These are phyloP conservation scores for Pseudomyrmex dendroicus DNA, from an alignment of 1,140 invertebrate species.

Conservation along the genomic window DNA sequence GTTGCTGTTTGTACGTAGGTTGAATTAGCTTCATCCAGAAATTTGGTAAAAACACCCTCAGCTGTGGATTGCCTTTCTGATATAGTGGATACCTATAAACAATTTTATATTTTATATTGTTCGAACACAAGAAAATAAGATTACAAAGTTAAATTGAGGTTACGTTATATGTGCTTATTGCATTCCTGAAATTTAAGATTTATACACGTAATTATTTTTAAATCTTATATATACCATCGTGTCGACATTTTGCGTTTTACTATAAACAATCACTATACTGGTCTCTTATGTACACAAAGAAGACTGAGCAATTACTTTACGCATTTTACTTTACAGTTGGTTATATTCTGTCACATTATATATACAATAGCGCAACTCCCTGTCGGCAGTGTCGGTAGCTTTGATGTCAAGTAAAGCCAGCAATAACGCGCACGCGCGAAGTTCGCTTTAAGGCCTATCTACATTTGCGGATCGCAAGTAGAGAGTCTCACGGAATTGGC, in stretches of 20 bases:
- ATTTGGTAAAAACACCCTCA: slow-evolving; percentile 95
- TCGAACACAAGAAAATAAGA: neutral
- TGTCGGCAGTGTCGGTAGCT: too few species aligned
- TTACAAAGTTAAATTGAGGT: slow-evolving; percentile 1
- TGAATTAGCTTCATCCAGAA: slow-evolving; percentile 97
- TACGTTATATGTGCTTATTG: neutral
- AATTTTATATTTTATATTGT: neutral
- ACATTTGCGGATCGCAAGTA: too few species aligned
- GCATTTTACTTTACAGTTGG: too few species aligned
- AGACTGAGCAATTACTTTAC: too few species aligned
- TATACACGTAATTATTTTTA: neutral
- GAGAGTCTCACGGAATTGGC: too few species aligned
- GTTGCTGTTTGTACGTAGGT: slow-evolving; percentile 87
- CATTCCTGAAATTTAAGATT: neutral
- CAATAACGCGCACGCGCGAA: too few species aligned
- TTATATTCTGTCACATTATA: too few species aligned
- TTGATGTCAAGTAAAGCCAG: too few species aligned
- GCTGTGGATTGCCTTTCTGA: slow-evolving; percentile 95
- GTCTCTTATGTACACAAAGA: too few species aligned
- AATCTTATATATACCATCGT: slow-evolving; percentile 19
- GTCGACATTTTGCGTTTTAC: slow-evolving; percentile 33
- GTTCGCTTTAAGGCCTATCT: too few species aligned
- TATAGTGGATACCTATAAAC: slow-evolving; percentile 92
- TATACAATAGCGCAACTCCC: too few species aligned
- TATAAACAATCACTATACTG: neutral